A percentile compares a stretch with the other conserved stretches of the same genome.
phyloP scores from a whole-genome alignment of 2,113 vertebrate genomes.

The Fulmarus glacialis region DNA sequence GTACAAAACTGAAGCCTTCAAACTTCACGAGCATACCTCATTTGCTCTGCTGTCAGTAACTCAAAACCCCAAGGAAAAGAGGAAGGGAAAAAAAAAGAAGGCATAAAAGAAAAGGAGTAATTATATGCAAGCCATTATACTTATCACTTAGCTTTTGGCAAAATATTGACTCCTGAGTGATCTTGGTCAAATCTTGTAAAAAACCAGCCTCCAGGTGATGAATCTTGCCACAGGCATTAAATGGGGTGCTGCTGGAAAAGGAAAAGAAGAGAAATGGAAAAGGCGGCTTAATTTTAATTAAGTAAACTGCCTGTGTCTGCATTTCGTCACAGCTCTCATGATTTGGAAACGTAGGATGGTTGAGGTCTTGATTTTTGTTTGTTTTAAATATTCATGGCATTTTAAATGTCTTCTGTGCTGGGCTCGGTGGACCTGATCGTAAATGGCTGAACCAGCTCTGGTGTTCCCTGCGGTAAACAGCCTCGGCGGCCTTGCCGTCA shows the following conservation, averaged over 20 bases:
- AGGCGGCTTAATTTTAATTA: conserved; percentile 28
- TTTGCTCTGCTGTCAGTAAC: conserved; percentile 67
- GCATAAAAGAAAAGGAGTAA: conserved; percentile 34
- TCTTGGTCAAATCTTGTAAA: conserved; percentile 64
- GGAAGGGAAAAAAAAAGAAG: not conserved
- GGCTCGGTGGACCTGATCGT: not conserved
- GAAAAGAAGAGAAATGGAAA: not conserved
- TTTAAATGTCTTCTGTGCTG: not conserved
- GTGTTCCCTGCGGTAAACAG: not conserved
- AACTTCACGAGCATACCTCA: conserved; percentile 46
- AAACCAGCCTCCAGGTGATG: conserved; percentile 18
- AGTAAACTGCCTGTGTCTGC: not conserved
- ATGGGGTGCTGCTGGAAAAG: not conserved
- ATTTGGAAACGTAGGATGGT: not conserved
- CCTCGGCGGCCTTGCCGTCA: not conserved
- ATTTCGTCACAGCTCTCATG: not conserved
- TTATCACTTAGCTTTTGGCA: conserved; percentile 63
- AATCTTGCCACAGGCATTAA: conserved; percentile 45
- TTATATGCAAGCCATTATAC: conserved; percentile 42
- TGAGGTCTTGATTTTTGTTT: not conserved
- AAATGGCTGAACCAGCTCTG: not conserved
- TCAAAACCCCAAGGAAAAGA: conserved; percentile 36
- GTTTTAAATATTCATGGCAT: conserved; percentile 32
- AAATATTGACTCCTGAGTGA: conserved; percentile 63
- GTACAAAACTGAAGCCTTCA: not conserved